These are phyloP conservation scores for Drymodes brunneopygia DNA, from an alignment of 2,113 vertebrate species.

Conservation along the genomic window DNA sequence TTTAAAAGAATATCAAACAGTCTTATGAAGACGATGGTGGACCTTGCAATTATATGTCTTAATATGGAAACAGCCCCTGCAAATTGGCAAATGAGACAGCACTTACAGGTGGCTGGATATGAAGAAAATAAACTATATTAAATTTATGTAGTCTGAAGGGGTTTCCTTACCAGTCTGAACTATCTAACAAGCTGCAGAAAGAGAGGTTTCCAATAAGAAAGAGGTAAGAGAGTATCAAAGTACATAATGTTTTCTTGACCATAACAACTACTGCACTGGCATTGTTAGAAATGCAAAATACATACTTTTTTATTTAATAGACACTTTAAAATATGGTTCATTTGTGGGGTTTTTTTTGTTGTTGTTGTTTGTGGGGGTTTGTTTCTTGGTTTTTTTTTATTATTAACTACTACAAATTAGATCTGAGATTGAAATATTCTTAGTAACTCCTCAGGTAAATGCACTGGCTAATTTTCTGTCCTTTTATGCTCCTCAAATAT, in stretches of 20 bases:
- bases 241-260: background rate
- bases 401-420: background rate
- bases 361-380: background rate
- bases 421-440: background rate
- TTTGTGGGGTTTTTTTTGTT: background rate
- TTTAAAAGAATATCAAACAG: background rate
- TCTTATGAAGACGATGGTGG: background rate
- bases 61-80: background rate
- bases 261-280: background rate
- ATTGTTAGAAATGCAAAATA: background rate
- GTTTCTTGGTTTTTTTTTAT: background rate
- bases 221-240: background rate
- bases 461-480: background rate
- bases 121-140: background rate
- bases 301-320: background rate
- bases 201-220: background rate
- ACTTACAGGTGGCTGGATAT: background rate
- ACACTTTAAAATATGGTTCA: background rate
- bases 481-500: background rate
- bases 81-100: background rate
- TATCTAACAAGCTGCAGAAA: background rate
- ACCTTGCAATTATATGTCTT: background rate
- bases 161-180: background rate
- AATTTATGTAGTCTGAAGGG: background rate
- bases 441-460: background rate